Evolutionary conservation across 2,113 vertebrate species (phyloP), one percentile per base, ranked within the genome.

Genomic region (Nyctibius bracteatus): DNA sequence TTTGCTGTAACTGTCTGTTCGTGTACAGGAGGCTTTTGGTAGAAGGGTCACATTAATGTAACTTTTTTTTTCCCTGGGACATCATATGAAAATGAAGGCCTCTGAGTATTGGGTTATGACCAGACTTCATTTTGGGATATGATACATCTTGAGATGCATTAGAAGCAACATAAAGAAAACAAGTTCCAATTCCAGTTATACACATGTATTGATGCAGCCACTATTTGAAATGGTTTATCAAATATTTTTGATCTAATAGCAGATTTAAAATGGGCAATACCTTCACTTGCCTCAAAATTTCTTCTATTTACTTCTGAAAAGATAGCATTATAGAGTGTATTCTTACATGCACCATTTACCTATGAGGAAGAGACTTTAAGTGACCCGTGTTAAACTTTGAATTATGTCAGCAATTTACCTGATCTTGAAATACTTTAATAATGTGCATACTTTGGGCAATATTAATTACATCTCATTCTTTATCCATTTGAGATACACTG

Each of bases 1-100:
- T 98, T 97, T 98, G 88, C 87, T 97, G 86, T 98, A 98, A 98
- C 97, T 97, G 91, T 97, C 93, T 95, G 86, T 98, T 98, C 97
- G 97, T 95, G 97, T 97, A 96, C 92, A 98, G 97, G 94, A 94
- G 96, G 95, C 95, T 88, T 98, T 98, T 98, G 97, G 93, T 86
- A 92, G 82, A 41, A 94, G 87, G 23, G 78, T 91, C 95, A 96
- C 82, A 96, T 98, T 97, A 98, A 98, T 96, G 91, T 80, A 88
- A 93, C 33, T 58, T 39, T 30, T 49, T 33, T 63, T 49, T 39
- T 57, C 30, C 30, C 95, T 96, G 72, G 84, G 74, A 54, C 79
- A 89, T 88, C 65, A 88, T 88, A 84, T 75, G 72, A 84, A 96
- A 94, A 59, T 68, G 62, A 88, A 59, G 78, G 41, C 33, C 92